Evolutionary conservation across 1,140 invertebrate genomes (phyloP), one percentile per base, ranked within the genome.

Genomic region (Galendromus occidentalis): DNA sequence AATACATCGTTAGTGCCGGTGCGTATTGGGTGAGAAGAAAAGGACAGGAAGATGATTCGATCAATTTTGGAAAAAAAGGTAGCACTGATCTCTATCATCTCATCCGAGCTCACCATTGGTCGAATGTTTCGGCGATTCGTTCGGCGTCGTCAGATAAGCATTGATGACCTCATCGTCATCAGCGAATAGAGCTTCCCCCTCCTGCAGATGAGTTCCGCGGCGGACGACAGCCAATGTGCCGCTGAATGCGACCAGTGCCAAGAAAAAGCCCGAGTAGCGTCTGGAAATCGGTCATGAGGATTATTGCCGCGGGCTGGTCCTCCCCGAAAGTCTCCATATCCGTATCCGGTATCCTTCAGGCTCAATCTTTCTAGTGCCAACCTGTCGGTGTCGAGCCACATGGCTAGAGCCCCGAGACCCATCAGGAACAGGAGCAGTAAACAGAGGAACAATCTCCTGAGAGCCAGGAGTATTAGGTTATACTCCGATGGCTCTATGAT

Each of bases 381-480:
- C 51, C 51, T 59, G 51, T 59, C 51, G 2, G 51, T 59, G 51
- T 59, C 51, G 17, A 59, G 25, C 51, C 51, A 59, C 51, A 59
- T 59, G 22, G 51, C 51, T 1, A 59, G 51, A 1, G 51, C 51
- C 6, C 51, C 51, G 9, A 59, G 51, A 17, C 51, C 51, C 51
- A 59, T 59, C 25, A 59, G 51, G 9, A 59, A 59, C 33, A 59
- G 51, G 1, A 59, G 9, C 2, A 59, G 2, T 9, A 59, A 33
- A 25, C 51, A 59, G 2, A 59, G 51, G 9, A 59, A 59, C 33
- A 59, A 33, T 29, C 51, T 25, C 22, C 51, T 25, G 12, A 59
- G 51, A 29, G 25, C 51, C 14, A 59, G 51, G 17, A 59, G 33
- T 20, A 59, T 59, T 14, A 59, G 51, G 9, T 59, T 59, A 22